phyloP scores from a whole-genome alignment of 2,113 vertebrate species.

The Limanda limanda region DNA sequence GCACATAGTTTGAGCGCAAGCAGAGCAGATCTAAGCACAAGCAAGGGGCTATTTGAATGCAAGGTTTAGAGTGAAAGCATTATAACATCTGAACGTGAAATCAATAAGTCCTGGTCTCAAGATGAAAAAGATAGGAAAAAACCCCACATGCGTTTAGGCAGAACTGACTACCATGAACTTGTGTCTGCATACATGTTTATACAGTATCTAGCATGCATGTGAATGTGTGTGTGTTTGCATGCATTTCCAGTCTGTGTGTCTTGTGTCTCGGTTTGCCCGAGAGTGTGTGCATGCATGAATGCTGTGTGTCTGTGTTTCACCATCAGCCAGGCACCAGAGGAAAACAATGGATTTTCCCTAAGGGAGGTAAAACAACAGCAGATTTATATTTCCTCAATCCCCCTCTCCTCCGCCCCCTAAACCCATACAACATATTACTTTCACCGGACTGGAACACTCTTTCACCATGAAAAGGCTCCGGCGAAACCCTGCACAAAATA shows the following conservation, averaged over 20 bases:
- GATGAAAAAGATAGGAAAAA: too few relatives aligned
- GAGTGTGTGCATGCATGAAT: neutral
- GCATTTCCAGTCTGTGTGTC: too few relatives aligned
- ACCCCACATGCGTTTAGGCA: constrained; percentile 2
- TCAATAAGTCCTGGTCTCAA: too few relatives aligned
- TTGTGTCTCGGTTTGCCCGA: neutral
- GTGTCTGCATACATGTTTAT: neutral
- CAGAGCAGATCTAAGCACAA: too few relatives aligned
- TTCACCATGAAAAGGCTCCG: constrained; percentile 47
- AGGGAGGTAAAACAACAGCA: constrained; percentile 63
- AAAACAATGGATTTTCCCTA: constrained; percentile 69
- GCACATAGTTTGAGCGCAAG: too few relatives aligned
- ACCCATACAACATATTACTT: constrained; percentile 59
- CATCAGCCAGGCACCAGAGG: constrained; percentile 42
- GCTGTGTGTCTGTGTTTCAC: constrained; percentile 6
- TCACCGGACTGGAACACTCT: constrained; percentile 60
- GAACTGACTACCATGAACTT: neutral
- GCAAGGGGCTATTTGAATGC: too few relatives aligned
- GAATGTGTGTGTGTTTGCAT: neutral
- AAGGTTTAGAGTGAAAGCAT: too few relatives aligned
- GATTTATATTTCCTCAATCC: constrained; percentile 46
- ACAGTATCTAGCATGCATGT: neutral
- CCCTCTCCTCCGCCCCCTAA: constrained; percentile 10
- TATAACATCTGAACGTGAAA: too few relatives aligned
- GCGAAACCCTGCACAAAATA: constrained; percentile 52